Evolutionary conservation across 2,888 invertebrate species (phyloP), one percentile per base, ranked within the genome.

Genomic region (Cataglyphis cursor): DNA sequence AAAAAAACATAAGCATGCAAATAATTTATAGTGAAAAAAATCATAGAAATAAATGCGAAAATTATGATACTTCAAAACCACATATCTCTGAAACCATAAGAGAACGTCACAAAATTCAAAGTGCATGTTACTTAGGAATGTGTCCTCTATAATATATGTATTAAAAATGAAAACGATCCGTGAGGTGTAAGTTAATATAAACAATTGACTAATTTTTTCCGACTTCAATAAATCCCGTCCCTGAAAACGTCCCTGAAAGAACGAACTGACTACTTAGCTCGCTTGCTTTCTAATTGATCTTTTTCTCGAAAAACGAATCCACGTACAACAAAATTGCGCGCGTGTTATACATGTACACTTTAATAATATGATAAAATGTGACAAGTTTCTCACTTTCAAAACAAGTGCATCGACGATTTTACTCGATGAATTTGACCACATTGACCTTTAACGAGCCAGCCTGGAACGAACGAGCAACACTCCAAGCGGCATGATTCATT

Each of bases 401-500:
- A 59, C 3, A 0, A 21, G 31, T 31, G 8, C 2, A 5, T 31
- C n/a, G 18, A 18, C 38, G n/a, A 65, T 57, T 35, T 51, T 41
- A 12, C 21, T 31, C 15, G 31, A 57, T 15, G 1, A 24, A 51
- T 8, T 41, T 28, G 6, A 18, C 44, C 24, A 57, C 31, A 18
- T 3, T 70, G 83, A 83, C 83, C 86, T 83, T 78, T 84, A 28
- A 66, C 54, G n/a, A 59, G 44, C 18, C 38, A 57, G 54, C 44
- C 18, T 5, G 18, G 6, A 48, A 48, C 44, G 59, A 54, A 38
- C 28, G 62, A 78, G 28, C 28, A 28, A n/a, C 59, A 31, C 44
- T 15, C 12, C n/a, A n/a, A 51, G 57, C 21, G 21, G 31, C 68
- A 68, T 59, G 44, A 78, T 18, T 68, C 68, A 68, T 68, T 78